phyloP scores from a whole-genome alignment of 2,797 vertebrate species.

The Rhinophrynus dorsalis region DNA sequence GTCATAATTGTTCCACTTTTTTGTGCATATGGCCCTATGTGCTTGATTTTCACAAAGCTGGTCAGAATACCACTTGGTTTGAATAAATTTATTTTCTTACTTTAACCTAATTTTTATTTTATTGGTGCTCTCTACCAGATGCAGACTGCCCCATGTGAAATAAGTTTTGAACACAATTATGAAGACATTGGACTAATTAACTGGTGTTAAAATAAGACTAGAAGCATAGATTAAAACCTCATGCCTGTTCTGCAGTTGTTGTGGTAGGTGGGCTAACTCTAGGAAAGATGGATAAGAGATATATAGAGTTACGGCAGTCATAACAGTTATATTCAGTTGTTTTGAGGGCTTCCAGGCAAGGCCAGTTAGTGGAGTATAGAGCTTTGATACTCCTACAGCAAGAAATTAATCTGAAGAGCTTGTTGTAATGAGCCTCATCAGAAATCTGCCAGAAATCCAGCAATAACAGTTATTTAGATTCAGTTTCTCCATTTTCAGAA shows the following conservation, averaged over 20 bases:
- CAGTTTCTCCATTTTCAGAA: not conserved
- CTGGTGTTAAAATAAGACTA: too few relatives aligned
- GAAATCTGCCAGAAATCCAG: not conserved
- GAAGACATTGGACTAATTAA: not conserved
- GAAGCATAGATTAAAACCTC: too few relatives aligned
- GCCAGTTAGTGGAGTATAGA: not conserved
- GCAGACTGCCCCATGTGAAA: not conserved
- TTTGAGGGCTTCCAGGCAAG: conserved; percentile 23
- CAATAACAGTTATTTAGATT: not conserved
- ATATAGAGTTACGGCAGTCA: conserved; percentile 1
- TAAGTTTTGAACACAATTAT: not conserved
- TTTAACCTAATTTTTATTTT: not conserved
- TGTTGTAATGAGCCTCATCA: not conserved
- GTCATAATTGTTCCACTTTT: too few relatives aligned
- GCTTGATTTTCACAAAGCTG: not conserved
- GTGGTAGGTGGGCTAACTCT: too few relatives aligned
- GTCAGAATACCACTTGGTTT: too few relatives aligned
- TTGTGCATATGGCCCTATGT: too few relatives aligned
- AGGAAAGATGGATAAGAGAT: too few relatives aligned
- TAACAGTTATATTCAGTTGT: conserved; percentile 32
- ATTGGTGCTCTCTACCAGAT: not conserved
- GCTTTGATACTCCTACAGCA: not conserved
- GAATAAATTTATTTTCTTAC: too few relatives aligned
- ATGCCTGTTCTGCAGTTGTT: too few relatives aligned
- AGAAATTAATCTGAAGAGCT: not conserved